A percentile compares a stretch with the other conserved stretches of the same genome.
Evolutionary conservation across 2,888 invertebrate genomes (phyloP).

Genomic region (Drosophila anomelani): DNA sequence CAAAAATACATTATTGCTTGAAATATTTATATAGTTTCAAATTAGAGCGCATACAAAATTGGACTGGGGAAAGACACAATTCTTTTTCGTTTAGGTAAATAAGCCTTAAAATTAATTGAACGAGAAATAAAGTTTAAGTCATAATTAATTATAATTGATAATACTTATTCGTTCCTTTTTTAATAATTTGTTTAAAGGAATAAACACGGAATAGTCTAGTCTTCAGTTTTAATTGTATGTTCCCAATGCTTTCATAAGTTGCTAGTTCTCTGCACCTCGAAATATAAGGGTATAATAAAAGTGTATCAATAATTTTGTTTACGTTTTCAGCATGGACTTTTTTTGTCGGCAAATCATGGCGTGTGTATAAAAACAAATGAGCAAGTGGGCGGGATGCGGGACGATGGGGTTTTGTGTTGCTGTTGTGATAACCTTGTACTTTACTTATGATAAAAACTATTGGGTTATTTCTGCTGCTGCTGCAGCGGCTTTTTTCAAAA

Average conservation of each 20-base stretch:
- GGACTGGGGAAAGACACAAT: neutral
- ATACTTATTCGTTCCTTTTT: no score
- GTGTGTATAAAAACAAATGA: slow-evolving; percentile 21
- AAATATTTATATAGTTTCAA: neutral
- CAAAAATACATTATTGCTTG: neutral
- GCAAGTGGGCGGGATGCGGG: neutral
- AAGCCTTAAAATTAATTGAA: no score
- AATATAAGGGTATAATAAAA: neutral
- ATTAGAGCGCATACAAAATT: neutral
- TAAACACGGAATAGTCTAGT: no score
- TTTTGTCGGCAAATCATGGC: slow-evolving; percentile 28
- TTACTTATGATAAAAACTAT: slow-evolving; percentile 29
- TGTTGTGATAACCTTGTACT: slow-evolving; percentile 26
- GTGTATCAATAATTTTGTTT: neutral
- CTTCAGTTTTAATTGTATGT: neutral
- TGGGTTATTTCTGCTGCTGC: neutral
- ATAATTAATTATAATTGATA: neutral
- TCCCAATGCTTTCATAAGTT: neutral
- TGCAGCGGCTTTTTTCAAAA: slow-evolving; percentile 8
- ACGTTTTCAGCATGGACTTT: slow-evolving; percentile 1
- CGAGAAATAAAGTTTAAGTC: neutral
- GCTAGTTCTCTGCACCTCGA: no score
- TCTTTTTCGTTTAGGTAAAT: neutral
- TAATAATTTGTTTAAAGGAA: no score
- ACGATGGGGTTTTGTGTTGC: neutral